Evolutionary conservation across 2,113 vertebrate species (phyloP).

Genomic region (Hemicordylus capensis): DNA sequence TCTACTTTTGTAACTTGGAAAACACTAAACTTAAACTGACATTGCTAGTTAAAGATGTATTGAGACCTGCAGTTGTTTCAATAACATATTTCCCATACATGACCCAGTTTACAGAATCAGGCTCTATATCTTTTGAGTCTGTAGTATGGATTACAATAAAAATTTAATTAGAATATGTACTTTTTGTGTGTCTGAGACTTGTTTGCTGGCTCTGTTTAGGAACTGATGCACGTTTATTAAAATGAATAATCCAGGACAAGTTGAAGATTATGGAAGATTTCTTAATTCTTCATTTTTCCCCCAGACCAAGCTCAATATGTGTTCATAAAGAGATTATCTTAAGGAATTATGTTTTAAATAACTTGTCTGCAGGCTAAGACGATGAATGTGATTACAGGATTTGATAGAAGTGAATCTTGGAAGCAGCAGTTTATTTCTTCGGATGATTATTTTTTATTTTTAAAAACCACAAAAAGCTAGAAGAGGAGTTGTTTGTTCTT

Average conservation of each 20-base stretch:
- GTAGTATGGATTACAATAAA: constrained; percentile 65
- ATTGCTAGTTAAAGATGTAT: constrained; percentile 43
- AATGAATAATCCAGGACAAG: constrained; percentile 63
- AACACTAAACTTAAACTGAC: background rate
- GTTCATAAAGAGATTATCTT: constrained; percentile 72
- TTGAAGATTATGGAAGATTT: constrained; percentile 69
- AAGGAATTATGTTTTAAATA: constrained; percentile 72
- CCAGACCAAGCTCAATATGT: constrained; percentile 60
- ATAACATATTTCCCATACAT: constrained; percentile 58
- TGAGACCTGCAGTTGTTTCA: constrained; percentile 18
- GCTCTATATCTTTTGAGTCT: constrained; percentile 56
- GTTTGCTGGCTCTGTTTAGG: constrained; percentile 19
- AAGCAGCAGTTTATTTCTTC: constrained; percentile 54
- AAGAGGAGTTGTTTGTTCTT: background rate
- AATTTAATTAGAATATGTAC: constrained; percentile 71
- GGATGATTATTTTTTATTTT: constrained; percentile 53
- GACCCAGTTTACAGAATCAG: constrained; percentile 63
- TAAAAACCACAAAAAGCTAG: constrained; percentile 53
- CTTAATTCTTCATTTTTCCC: constrained; percentile 61
- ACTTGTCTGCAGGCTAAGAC: constrained; percentile 60
- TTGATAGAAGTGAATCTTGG: constrained; percentile 54
- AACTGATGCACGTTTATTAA: constrained; percentile 70
- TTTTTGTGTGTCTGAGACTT: constrained; percentile 59
- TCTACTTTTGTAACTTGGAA: background rate
- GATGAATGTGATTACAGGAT: constrained; percentile 62